Base-by-base conservation (phyloP, 2,888 invertebrate genomes). In the Agrochola lota region DNA sequence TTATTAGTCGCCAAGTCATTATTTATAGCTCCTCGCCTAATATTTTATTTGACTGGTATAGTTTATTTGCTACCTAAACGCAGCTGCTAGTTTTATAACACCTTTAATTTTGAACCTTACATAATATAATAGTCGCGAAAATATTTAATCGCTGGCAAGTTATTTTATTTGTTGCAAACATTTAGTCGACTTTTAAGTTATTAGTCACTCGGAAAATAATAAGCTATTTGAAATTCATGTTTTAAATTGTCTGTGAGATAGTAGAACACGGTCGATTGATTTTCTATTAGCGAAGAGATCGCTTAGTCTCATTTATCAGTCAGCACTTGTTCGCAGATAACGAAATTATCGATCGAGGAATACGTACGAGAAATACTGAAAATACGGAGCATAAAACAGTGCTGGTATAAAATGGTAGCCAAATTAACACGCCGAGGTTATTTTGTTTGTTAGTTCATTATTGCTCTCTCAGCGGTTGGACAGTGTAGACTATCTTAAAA, bases 301-400 rank as follows among this genome's bases (percentile, higher is more conserved):
- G 49, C 9, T n/a, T 35, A 49, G 26, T 35, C 62, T 59, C 43
- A 68, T 78, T 26, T 63, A 63, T 78, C 71, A 59, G 67, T 63
- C 43, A n/a, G 15, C n/a, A 15, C 30, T 57, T 17, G 55, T 43
- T 74, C 43, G n/a, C 17, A 20, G 59, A 26, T 49, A 52, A 67
- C 49, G 23, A 69, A 68, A n/a, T 30, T 59, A 82, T 83, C 49
- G 68, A 84, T 52, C 43, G 43, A 52, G n/a, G 35, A 59, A 40
- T 30, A 68, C 12, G 35, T 46, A 52, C 26, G 17, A 59, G 30
- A 52, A 62, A 60, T 59, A 30, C 30, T 49, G 49, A 63, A 76
- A 46, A 57, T 52, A 63, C 52, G 26, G 23, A 62, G 23, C 60
- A 1, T 43, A 26, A 62, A 68, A 43, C 9, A 35, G 20, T 35